Evolutionary conservation across 2,797 vertebrate species (phyloP), one percentile per base, ranked within the genome.

Genomic region (Malacoctenus gilli): DNA sequence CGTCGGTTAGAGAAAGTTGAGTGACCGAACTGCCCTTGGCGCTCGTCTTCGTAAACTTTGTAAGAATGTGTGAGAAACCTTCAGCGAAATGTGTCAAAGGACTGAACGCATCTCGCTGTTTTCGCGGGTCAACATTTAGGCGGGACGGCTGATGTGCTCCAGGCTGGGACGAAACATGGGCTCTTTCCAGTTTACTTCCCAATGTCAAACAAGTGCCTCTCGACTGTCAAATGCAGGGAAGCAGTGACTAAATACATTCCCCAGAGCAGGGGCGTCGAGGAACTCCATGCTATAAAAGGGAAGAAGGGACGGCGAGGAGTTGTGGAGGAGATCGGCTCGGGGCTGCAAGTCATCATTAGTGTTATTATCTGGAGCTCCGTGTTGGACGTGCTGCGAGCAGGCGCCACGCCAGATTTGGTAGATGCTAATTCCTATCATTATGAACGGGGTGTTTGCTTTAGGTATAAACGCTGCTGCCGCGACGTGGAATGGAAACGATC

Each of bases 201-300:
- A 72, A 53, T 88, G 89, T 92, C 88, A 92, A 91, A 91, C 89
- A 90, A 87, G 77, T 65, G 77, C 72, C 77, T 86, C 63, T 37
- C 46, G 55, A 68, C 71, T 89, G 88, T 91, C 89, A 85, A 87
- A 87, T 55, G 63, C 65, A 68, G 70, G 72, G 73, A 50, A 84
- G 77, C 71, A 49, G 59, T 70, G 78, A 76, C 77, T 77, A 66
- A 85, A 85, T 80, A 88, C 84, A 88, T 80, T 89, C 69, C 77
- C 81, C 89, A 88, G 85, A 86, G 79, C 83, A 37, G 75, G 8
- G 59, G 65, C 75, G 58, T 64, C 1, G 6, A 86, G 68, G 63
- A 80, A 62, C 52, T 72, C 63, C 62, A 84, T 71, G 53, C 87
- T 91, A 90, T 90, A 91, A 91, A 91, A 89, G 87, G 89, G 55